Evolutionary conservation across 1,140 invertebrate genomes (phyloP).

Genomic region (Cataglyphis hispanica): DNA sequence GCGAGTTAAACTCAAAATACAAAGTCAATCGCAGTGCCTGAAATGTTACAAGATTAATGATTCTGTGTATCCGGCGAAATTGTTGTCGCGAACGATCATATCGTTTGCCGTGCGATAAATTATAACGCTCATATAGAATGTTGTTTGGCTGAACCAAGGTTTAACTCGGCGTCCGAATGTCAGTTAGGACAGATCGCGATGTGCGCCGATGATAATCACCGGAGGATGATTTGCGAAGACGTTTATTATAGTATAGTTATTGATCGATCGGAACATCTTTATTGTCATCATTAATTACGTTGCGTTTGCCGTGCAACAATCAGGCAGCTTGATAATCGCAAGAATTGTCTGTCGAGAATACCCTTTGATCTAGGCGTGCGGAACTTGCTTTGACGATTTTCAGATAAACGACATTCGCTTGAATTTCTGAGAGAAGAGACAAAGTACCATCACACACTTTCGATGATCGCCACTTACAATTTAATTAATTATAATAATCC

Average conservation of each 20-base stretch:
- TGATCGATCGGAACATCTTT: conserved; percentile 11
- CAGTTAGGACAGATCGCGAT: background rate
- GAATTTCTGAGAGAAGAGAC: conserved; percentile 12
- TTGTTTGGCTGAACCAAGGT: conserved; percentile 61
- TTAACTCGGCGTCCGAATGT: conserved; percentile 54
- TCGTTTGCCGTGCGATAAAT: conserved; percentile 17
- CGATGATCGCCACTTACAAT: conserved; percentile 60
- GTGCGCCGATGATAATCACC: background rate
- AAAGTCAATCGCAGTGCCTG: conserved; percentile 75
- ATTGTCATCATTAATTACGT: conserved; percentile 47
- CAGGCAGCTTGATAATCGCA: background rate
- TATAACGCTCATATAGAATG: conserved; percentile 43
- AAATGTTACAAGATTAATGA: conserved; percentile 57
- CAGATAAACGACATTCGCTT: conserved; percentile 4
- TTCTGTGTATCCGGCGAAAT: conserved; percentile 24
- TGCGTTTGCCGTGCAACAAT: background rate
- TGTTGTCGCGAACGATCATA: conserved; percentile 17
- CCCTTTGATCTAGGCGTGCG: conserved; percentile 39
- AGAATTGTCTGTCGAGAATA: conserved; percentile 21
- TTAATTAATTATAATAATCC: conserved; percentile 61
- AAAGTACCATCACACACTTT: conserved; percentile 56
- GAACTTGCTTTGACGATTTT: conserved; percentile 39
- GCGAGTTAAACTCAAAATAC: conserved; percentile 56
- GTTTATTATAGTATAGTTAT: background rate
- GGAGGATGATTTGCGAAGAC: conserved; percentile 15